phyloP scores from a whole-genome alignment of 30 jellyfish, hydroid and myxozoan species.

The Aurelia sp. region DNA sequence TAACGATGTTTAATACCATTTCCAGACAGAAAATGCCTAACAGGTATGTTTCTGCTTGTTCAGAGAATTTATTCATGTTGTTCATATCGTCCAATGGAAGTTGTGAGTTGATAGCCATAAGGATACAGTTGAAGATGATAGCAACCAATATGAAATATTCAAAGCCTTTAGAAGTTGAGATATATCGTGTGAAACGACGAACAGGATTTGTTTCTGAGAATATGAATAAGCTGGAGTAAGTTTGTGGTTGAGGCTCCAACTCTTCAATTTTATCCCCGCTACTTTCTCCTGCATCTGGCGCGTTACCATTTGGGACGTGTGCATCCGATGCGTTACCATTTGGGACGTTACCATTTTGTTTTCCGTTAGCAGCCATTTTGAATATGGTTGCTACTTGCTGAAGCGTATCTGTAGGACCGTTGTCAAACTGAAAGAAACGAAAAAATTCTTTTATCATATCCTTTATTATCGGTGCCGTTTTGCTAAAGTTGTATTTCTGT shows the following conservation, averaged over 20 bases:
- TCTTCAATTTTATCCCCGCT: slow-evolving; percentile 18
- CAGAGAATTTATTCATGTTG: slow-evolving; percentile 58
- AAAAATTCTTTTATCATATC: too few relatives aligned
- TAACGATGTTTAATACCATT: slow-evolving; percentile 75
- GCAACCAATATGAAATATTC: slow-evolving; percentile 86
- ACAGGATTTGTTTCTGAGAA: slow-evolving; percentile 59
- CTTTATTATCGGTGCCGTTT: too few relatives aligned
- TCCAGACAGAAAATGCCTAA: slow-evolving; percentile 85
- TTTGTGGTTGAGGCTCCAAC: slow-evolving; percentile 29
- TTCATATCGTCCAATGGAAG: slow-evolving; percentile 83
- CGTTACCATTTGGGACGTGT: slow-evolving; percentile 14
- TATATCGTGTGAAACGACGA: slow-evolving; percentile 58
- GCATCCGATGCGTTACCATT: slow-evolving; percentile 5
- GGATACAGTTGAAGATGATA: slow-evolving; percentile 82
- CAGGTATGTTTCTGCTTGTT: slow-evolving; percentile 86
- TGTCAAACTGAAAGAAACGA: too few relatives aligned
- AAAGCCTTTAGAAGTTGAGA: slow-evolving; percentile 73
- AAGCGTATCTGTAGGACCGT: too few relatives aligned
- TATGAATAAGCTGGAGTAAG: slow-evolving; percentile 66
- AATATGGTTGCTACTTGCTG: too few relatives aligned
- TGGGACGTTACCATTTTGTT: slow-evolving; percentile 3
- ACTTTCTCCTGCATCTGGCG: not conserved
- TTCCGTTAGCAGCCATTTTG: not conserved
- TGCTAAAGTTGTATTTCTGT: too few relatives aligned
- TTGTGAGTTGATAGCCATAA: slow-evolving; percentile 87